A percentile compares a stretch with the other conserved stretches of the same genome.
These are phyloP conservation scores for Columba livia DNA, from an alignment of 2,113 vertebrate genomes.

Conservation along the genomic window DNA sequence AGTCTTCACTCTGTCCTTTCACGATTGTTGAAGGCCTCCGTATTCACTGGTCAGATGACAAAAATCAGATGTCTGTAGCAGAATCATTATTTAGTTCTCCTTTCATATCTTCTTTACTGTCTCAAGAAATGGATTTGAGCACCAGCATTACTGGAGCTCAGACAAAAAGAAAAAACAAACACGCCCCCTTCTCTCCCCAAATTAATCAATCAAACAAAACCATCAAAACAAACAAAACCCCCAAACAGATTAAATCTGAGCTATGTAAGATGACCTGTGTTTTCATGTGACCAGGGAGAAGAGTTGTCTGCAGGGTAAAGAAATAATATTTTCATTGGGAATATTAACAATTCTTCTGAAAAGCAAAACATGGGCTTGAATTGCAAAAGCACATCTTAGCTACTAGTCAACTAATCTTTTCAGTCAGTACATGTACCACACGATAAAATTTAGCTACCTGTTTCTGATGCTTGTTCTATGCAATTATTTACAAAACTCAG, in stretches of 20 bases:
- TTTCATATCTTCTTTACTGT: conserved; percentile 2
- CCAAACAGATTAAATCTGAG: neutral
- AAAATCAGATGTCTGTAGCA: neutral
- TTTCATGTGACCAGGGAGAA: neutral
- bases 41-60: neutral
- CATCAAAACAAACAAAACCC: neutral
- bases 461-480: neutral
- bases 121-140: neutral
- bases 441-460: neutral
- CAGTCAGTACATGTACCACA: neutral
- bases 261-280: neutral
- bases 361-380: neutral
- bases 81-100: neutral
- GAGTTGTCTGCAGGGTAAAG: neutral
- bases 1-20: neutral
- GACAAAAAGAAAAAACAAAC: neutral
- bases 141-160: neutral
- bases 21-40: neutral
- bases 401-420: neutral
- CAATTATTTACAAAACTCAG: neutral
- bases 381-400: neutral
- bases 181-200: too few relatives aligned
- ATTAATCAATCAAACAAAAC: too few relatives aligned
- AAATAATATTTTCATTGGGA: neutral
- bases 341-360: conserved; percentile 4